A percentile compares a stretch with the other conserved stretches of the same genome.
These are phyloP conservation scores for Gopherus evgoodei DNA, from an alignment of 2,113 vertebrate genomes.

Conservation along the genomic window DNA sequence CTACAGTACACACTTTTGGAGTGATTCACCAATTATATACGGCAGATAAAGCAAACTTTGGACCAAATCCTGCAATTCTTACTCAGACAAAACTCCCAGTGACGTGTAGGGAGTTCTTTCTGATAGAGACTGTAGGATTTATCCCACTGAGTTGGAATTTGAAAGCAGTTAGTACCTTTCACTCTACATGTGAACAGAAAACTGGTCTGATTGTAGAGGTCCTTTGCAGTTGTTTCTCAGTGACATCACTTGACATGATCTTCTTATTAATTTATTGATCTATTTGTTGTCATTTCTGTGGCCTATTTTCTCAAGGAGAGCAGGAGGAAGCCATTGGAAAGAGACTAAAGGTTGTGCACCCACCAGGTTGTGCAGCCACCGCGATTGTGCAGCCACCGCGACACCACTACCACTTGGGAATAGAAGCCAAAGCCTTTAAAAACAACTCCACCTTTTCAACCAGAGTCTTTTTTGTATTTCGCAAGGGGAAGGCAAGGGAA, in stretches of 20 bases:
- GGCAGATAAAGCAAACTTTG: neutral
- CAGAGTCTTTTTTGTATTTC: neutral
- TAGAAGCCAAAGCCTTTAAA: neutral
- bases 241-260: fast-evolving
- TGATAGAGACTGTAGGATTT: neutral
- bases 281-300: neutral
- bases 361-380: no score
- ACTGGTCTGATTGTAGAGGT: neutral
- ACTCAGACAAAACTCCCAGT: neutral
- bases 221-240: neutral
- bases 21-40: neutral
- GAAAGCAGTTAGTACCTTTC: neutral
- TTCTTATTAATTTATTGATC: neutral
- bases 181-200: neutral
- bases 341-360: neutral
- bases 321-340: neutral
- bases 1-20: neutral
- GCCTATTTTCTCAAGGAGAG: neutral
- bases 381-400: no score
- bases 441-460: no score
- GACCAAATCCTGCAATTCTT: neutral
- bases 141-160: fast-evolving
- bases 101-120: neutral
- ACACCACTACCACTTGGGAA: neutral
- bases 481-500: neutral